A percentile compares a stretch with the other conserved stretches of the same genome.
Evolutionary conservation across 2,113 vertebrate species (phyloP).

Genomic region (Otis tarda): DNA sequence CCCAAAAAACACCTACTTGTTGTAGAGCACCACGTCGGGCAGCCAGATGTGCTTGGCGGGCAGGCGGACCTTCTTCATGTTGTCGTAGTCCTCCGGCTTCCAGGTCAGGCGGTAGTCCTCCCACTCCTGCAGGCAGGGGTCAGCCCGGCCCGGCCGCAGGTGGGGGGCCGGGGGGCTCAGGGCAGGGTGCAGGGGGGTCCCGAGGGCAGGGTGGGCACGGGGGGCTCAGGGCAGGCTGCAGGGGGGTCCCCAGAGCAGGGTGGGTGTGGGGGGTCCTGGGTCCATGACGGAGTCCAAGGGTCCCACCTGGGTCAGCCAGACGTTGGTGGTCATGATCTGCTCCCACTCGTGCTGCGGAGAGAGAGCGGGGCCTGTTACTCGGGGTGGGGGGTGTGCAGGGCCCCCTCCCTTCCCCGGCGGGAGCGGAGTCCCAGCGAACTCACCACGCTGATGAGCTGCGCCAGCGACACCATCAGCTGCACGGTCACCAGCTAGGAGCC

Average conservation of each 20-base stretch:
- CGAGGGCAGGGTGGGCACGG: neutral
- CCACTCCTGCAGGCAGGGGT: conserved; percentile 85
- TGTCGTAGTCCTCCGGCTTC: conserved; percentile 93
- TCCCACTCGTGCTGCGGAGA: conserved; percentile 89
- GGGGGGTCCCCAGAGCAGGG: neutral
- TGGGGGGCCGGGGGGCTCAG: too few species aligned
- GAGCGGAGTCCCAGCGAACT: conserved; percentile 29
- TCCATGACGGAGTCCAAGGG: fast-evolving
- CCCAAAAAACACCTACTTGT: conserved; percentile 87
- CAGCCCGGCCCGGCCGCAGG: neutral
- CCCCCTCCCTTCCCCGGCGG: fast-evolving
- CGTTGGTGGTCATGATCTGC: conserved; percentile 95
- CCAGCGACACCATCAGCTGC: conserved; percentile 94
- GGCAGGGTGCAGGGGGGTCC: neutral
- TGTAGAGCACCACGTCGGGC: conserved; percentile 97
- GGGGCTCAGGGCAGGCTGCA: neutral
- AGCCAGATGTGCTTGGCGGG: conserved; percentile 99
- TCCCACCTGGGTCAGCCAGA: conserved; percentile 93
- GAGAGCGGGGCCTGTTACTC: neutral
- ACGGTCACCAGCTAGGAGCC: conserved; percentile 92
- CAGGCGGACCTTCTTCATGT: conserved; percentile 95
- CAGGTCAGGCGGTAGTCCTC: conserved; percentile 95
- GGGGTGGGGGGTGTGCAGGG: too few species aligned
- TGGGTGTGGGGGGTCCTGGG: neutral
- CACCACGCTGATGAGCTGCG: conserved; percentile 97